phyloP scores from a whole-genome alignment of 1,140 invertebrate species.

The Gryon sp. region DNA sequence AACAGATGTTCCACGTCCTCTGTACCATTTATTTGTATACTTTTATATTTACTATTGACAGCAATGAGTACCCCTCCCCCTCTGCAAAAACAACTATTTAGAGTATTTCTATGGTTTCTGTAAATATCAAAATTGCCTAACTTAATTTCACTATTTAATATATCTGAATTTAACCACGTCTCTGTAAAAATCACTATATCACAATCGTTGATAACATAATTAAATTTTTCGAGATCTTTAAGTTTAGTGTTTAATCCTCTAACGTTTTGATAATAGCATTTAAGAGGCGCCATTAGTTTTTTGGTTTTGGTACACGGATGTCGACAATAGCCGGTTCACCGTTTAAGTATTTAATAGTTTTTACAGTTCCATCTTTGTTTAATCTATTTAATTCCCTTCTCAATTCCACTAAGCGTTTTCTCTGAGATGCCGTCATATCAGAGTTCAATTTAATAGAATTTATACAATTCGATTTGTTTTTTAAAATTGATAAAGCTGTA shows the following conservation, averaged over 20 bases:
- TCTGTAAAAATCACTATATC: background rate
- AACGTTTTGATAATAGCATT: conserved; percentile 6
- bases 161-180: background rate
- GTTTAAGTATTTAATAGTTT: background rate
- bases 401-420: background rate
- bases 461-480: background rate
- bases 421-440: background rate
- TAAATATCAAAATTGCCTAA: background rate
- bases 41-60: background rate
- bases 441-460: background rate
- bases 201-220: background rate
- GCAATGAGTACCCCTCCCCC: background rate
- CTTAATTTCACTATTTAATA: background rate
- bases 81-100: background rate
- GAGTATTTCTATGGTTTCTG: background rate
- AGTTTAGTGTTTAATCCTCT: background rate
- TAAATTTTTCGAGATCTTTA: background rate
- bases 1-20: background rate
- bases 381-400: background rate
- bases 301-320: background rate
- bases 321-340: background rate
- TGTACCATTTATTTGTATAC: background rate
- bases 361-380: background rate
- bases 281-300: background rate
- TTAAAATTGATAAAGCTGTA: background rate